Conservation (phyloP, 2,797 vertebrate species). For the Somateria mollissima region DNA sequence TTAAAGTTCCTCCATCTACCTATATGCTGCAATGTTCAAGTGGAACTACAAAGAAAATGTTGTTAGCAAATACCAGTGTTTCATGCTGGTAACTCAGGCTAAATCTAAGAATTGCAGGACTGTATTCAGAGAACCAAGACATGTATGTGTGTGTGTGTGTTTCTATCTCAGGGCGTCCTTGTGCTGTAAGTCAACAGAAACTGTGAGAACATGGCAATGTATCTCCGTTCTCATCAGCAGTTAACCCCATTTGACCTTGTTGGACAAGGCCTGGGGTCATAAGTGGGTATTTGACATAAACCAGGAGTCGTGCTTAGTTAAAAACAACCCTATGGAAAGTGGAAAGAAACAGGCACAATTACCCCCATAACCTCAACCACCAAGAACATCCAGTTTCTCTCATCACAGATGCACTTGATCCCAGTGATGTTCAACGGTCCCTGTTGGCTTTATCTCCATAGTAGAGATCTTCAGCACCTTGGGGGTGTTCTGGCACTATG, state of each 20-base stretch:
- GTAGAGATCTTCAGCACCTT: not conserved
- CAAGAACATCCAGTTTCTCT: not conserved
- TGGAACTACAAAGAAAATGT: not conserved
- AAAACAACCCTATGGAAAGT: not conserved
- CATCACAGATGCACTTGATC: not conserved
- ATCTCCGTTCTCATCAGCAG: not conserved
- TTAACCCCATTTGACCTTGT: not conserved
- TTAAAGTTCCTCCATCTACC: not conserved
- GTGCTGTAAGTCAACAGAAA: not conserved
- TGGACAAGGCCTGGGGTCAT: rapidly evolving
- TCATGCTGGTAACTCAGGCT: not conserved
- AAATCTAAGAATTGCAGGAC: not conserved
- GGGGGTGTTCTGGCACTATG: not conserved
- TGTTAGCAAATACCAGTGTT: not conserved
- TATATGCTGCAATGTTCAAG: not conserved
- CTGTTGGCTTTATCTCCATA: not conserved
- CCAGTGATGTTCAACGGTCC: not conserved
- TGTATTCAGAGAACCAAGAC: not conserved
- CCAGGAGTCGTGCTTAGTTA: not conserved
- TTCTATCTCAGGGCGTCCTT: not conserved
- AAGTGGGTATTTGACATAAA: not conserved
- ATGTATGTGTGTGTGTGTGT: not conserved
- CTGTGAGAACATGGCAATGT: not conserved
- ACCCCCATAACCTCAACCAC: not conserved
- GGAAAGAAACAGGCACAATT: not conserved